Conservation (phyloP, 2,113 vertebrate genomes). For the Sterrhoptilus dennistouni region DNA sequence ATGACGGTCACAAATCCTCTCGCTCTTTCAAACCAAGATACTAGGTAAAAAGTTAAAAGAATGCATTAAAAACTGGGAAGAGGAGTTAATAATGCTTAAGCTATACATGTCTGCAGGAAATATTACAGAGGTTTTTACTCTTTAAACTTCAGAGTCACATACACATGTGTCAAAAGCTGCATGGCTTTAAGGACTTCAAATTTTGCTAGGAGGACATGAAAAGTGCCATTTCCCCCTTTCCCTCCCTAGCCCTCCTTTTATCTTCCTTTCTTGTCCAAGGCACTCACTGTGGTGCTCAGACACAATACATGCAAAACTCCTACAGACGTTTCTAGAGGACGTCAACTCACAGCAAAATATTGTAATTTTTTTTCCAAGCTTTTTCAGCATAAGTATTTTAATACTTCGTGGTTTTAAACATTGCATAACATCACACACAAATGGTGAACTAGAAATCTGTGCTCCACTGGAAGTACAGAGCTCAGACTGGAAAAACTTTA, state of each 20-base stretch:
- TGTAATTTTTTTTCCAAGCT: not conserved
- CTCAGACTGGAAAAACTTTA: not conserved
- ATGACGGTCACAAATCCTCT: slow-evolving; percentile 51
- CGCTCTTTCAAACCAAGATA: slow-evolving; percentile 81
- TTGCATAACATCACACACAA: too few relatives aligned
- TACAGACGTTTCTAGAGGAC: not conserved
- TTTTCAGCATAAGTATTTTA: not conserved
- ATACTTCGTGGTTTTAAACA: not conserved
- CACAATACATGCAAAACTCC: rapidly evolving
- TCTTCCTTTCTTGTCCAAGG: not conserved
- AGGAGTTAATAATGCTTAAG: not conserved
- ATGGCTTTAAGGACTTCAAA: rapidly evolving
- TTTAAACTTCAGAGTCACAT: rapidly evolving
- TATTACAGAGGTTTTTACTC: not conserved
- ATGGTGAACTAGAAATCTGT: not conserved
- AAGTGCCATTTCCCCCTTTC: too few relatives aligned
- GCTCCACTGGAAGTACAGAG: not conserved
- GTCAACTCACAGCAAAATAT: not conserved
- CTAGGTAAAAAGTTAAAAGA: slow-evolving; percentile 71
- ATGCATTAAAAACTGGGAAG: not conserved
- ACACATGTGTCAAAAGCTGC: not conserved
- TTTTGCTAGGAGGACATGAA: not conserved
- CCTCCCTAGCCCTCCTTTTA: not conserved
- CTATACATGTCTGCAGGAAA: not conserved
- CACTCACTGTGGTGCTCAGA: not conserved